Evolutionary conservation across 2,797 vertebrate genomes (phyloP), one percentile per base, ranked within the genome.

Genomic region (Cheirogaleus major): DNA sequence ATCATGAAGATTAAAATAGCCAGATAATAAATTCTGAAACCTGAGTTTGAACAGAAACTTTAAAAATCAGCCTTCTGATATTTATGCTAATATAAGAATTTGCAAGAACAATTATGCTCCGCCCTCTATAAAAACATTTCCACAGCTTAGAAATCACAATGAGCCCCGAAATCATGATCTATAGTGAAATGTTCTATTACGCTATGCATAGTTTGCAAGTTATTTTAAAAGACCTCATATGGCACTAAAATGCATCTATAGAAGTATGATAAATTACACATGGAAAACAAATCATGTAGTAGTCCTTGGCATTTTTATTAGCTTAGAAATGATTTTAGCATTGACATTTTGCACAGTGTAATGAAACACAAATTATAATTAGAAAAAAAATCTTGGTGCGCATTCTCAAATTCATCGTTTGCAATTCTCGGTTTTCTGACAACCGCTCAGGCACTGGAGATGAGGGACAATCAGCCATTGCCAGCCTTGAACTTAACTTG

Each of bases 291-390:
- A 97, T 90, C 30, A 35, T 4, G 0, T 76, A 55, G 8, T 52
- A 76, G 75, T 92, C 93, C 86, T 95, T 80, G 89, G 59, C 85
- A 85, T 94, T 97, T 98, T 91, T 95, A 97, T 93, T 65, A 90
- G 59, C 35, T 92, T 97, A 89, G 97, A 97, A 96, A 85, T 55
- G 79, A 63, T 96, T 95, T 55, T 91, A 91, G 75, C 67, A 90
- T 72, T 90, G 85, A 95, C 83, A 96, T 43, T 65, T 0, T 1
- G 70, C 27, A 13, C 91, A 88, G 87, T n/a, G 81, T 72, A 96
- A 97, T 97, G 93, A 97, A 97, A 98, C 79, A 92, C 86, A 93
- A 83, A 97, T 94, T 63, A 76, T 52, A 94, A 95, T 95, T 97
- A 87, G 88, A 83, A 89, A 97, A 88, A 65, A 35, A 17, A 83